Conservation (phyloP, 2,113 vertebrate genomes). For the Otocyon megalotis region DNA sequence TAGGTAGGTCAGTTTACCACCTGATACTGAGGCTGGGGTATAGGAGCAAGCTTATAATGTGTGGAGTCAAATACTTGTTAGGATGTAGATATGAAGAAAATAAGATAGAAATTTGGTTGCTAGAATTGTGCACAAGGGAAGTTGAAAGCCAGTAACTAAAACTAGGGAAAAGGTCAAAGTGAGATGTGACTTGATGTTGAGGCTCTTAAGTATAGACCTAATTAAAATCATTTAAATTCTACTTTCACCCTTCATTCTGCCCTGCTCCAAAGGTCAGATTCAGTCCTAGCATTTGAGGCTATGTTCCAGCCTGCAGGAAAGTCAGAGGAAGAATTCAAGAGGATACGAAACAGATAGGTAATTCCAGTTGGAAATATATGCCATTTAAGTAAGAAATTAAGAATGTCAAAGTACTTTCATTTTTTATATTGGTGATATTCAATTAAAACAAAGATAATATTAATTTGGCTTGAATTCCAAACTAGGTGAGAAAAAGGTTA, state of each 20-base stretch:
- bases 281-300: not conserved
- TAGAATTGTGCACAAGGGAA: not conserved
- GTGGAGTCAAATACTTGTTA: not conserved
- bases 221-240: not conserved
- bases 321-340: not conserved
- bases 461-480: constrained; percentile 55
- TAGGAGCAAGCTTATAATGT: not conserved
- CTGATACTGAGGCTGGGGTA: not conserved
- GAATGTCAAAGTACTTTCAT: not conserved
- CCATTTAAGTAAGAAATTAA: constrained; percentile 31
- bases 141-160: not conserved
- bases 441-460: constrained; percentile 33
- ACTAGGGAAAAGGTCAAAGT: not conserved
- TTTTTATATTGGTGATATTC: not conserved
- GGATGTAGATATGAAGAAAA: constrained; percentile 23
- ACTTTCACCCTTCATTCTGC: not conserved
- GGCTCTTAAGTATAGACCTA: not conserved
- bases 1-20: not conserved
- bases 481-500: not conserved
- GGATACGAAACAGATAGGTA: not conserved
- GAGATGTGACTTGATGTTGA: constrained; percentile 11
- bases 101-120: not conserved
- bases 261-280: not conserved
- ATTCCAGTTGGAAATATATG: not conserved
- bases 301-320: not conserved